Conservation (phyloP, 1,140 invertebrate genomes). For the Lysiphlebus fabarum region DNA sequence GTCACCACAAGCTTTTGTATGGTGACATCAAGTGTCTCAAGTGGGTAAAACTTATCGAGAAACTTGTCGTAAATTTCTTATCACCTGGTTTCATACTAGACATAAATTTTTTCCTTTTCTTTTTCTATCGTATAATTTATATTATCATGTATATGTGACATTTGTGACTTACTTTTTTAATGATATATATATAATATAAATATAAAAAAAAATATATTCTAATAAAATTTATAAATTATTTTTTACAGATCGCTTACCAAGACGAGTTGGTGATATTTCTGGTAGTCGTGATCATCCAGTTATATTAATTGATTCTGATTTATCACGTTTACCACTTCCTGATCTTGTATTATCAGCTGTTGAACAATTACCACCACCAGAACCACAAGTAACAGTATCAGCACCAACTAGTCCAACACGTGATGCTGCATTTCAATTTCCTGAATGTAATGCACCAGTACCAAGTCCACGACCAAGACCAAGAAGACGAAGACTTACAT, state of each 20-base stretch:
- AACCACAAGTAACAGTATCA: conserved; percentile 50
- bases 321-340: conserved; percentile 45
- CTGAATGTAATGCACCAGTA: conserved; percentile 47
- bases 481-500: conserved; percentile 47
- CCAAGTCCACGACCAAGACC: conserved; percentile 51
- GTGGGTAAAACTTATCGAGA: too few species aligned
- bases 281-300: conserved; percentile 41
- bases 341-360: conserved; percentile 50
- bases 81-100: too few species aligned
- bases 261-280: conserved; percentile 35
- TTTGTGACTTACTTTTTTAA: too few species aligned
- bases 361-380: conserved; percentile 44
- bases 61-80: background rate
- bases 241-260: conserved; percentile 46
- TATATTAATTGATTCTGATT: conserved; percentile 46
- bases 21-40: too few species aligned
- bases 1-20: too few species aligned
- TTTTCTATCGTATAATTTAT: background rate
- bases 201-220: background rate
- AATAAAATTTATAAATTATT: conserved; percentile 4
- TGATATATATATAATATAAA: background rate
- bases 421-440: conserved; percentile 52
- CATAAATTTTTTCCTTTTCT: background rate
- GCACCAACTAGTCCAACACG: conserved; percentile 52
- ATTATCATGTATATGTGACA: background rate